These are phyloP conservation scores for Sebastes nivosus DNA, from an alignment of 2,797 vertebrate genomes.

Conservation along the genomic window DNA sequence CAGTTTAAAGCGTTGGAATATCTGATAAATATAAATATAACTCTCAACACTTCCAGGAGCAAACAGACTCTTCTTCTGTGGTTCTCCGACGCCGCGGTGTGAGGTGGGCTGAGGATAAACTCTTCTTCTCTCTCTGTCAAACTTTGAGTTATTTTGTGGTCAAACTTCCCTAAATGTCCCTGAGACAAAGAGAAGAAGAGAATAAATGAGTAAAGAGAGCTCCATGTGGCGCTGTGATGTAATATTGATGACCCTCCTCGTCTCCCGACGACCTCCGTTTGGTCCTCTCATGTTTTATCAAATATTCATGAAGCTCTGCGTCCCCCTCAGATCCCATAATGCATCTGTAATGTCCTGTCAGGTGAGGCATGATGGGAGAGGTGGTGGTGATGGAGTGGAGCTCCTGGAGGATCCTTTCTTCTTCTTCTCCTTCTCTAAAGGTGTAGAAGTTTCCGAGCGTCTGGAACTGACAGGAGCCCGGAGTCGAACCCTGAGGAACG, in stretches of 20 bases:
- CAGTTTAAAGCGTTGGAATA: neutral
- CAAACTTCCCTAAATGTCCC: slow-evolving; percentile 37
- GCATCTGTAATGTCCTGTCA: slow-evolving; percentile 77
- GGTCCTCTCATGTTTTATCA: slow-evolving; percentile 83
- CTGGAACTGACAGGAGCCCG: neutral
- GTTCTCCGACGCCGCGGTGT: neutral
- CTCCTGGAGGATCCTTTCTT: slow-evolving; percentile 39
- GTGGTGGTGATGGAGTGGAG: slow-evolving; percentile 41
- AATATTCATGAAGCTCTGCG: slow-evolving; percentile 74
- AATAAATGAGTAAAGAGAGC: neutral
- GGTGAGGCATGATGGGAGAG: slow-evolving; percentile 65
- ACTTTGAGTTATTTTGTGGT: slow-evolving; percentile 37
- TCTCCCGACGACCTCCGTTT: slow-evolving; percentile 77
- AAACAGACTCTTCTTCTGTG: neutral
- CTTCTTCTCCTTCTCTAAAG: slow-evolving; percentile 12
- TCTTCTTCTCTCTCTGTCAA: neutral
- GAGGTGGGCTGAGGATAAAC: slow-evolving; percentile 17
- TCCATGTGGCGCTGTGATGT: slow-evolving; percentile 55
- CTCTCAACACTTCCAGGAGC: neutral
- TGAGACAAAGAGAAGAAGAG: slow-evolving; percentile 32
- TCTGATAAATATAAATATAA: neutral
- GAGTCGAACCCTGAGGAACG: slow-evolving; percentile 32
- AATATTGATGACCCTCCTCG: slow-evolving; percentile 79
- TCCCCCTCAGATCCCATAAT: slow-evolving; percentile 75
- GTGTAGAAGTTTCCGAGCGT: neutral